Conservation (phyloP, 2,113 vertebrate genomes). For the Heliornis fulica region DNA sequence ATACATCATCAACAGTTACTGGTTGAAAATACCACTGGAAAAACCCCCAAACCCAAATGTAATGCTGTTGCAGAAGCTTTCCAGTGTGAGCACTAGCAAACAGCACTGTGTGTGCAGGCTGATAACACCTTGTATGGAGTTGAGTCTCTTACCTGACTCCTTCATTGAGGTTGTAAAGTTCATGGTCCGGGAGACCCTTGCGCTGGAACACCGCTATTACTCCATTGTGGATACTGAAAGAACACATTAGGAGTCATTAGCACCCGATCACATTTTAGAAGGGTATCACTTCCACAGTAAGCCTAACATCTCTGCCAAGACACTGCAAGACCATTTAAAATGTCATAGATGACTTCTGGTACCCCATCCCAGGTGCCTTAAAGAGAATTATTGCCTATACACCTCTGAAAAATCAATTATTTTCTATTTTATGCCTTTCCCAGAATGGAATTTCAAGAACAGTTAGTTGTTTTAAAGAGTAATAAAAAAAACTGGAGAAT, state of each 20-base stretch:
- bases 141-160: slow-evolving; percentile 86
- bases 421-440: not conserved
- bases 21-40: not conserved
- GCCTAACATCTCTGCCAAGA: not conserved
- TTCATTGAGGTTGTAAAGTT: slow-evolving; percentile 94
- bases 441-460: not conserved
- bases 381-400: not conserved
- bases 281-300: not conserved
- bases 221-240: slow-evolving; percentile 91
- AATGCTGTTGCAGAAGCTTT: not conserved
- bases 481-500: not conserved
- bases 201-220: slow-evolving; percentile 94
- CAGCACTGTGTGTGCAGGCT: not conserved
- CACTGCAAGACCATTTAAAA: not conserved
- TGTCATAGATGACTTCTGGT: not conserved
- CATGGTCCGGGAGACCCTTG: slow-evolving; percentile 91
- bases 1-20: not conserved
- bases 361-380: not conserved
- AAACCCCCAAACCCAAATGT: no score
- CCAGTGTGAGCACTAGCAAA: rapidly evolving
- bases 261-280: not conserved
- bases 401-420: not conserved
- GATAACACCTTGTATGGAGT: not conserved
- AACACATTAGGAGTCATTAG: not conserved
- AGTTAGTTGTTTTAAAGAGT: not conserved